phyloP scores from a whole-genome alignment of 2,797 vertebrate species.

The Silurus lanzhouensis region DNA sequence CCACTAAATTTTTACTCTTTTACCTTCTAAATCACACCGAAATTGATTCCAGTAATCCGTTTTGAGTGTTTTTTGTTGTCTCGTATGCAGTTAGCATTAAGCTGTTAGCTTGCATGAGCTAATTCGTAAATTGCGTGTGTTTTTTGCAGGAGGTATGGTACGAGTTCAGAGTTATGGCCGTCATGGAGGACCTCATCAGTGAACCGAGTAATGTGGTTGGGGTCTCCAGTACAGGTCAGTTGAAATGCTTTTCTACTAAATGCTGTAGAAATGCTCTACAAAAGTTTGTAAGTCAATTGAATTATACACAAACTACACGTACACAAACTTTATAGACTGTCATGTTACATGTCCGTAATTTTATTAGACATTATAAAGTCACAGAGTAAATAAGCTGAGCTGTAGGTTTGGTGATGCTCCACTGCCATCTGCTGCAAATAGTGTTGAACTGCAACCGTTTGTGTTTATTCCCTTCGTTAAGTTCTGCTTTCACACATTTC shows the following conservation, averaged over 20 bases:
- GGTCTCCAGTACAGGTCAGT: constrained; percentile 95
- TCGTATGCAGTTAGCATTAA: background rate
- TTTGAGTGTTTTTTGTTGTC: background rate
- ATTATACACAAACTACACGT: background rate
- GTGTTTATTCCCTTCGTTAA: background rate
- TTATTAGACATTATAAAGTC: background rate
- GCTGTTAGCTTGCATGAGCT: background rate
- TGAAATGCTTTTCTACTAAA: background rate
- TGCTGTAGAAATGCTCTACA: too few species aligned
- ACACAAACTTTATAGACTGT: background rate
- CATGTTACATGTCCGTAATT: background rate
- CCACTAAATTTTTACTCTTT: background rate
- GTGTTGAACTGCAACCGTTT: background rate
- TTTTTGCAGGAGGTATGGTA: constrained; percentile 91
- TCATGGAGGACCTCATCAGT: constrained; percentile 96
- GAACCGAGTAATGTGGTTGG: constrained; percentile 95
- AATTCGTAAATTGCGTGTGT: background rate
- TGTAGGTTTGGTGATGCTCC: constrained; percentile 38
- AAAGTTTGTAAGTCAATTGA: background rate
- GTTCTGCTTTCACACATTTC: background rate
- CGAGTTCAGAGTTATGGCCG: constrained; percentile 92
- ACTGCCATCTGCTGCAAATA: constrained; percentile 66
- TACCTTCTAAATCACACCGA: background rate
- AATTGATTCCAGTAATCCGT: background rate
- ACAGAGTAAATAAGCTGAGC: background rate